A percentile compares a stretch with the other conserved stretches of the same genome.
These are phyloP conservation scores for Yponomeuta evonymella DNA, from an alignment of 2,888 invertebrate species.

Conservation along the genomic window DNA sequence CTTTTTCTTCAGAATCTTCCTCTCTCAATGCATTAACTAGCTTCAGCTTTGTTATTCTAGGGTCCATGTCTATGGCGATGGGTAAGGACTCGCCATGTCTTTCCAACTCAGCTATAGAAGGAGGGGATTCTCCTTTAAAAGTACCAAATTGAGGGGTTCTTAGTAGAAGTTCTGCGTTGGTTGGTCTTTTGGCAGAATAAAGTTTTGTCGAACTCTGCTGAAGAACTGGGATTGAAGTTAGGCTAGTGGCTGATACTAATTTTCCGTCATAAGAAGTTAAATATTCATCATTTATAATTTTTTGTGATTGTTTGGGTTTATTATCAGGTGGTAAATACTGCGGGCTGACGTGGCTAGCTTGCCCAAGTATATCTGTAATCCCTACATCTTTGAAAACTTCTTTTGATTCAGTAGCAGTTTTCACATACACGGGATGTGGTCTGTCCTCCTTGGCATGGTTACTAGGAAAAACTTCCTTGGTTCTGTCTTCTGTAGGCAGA, in stretches of 20 bases:
- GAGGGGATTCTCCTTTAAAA: constrained; percentile 83
- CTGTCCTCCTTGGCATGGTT: constrained; percentile 68
- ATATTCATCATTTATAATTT: constrained; percentile 55
- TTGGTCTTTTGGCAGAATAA: constrained; percentile 62
- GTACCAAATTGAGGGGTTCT: constrained; percentile 85
- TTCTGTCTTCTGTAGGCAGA: constrained; percentile 48
- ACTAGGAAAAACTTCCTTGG: constrained; percentile 59
- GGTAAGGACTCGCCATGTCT: background rate
- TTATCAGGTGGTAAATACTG: constrained; percentile 83
- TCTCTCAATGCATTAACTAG: constrained; percentile 47
- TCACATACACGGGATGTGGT: constrained; percentile 67
- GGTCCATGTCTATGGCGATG: constrained; percentile 14
- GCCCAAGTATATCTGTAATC: constrained; percentile 79
- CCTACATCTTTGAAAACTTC: constrained; percentile 55
- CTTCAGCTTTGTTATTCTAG: constrained; percentile 53
- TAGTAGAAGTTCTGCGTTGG: constrained; percentile 75
- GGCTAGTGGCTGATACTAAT: constrained; percentile 79
- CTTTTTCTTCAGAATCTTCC: constrained; percentile 29
- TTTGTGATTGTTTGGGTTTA: constrained; percentile 65
- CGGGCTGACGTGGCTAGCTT: constrained; percentile 82
- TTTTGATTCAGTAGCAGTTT: constrained; percentile 50
- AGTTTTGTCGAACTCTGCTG: constrained; percentile 37
- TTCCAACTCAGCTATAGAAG: constrained; percentile 21
- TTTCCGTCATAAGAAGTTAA: constrained; percentile 87
- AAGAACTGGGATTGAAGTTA: constrained; percentile 74